Evolutionary conservation across 2,113 vertebrate genomes (phyloP).

Genomic region (Phrynosoma platyrhinos): DNA sequence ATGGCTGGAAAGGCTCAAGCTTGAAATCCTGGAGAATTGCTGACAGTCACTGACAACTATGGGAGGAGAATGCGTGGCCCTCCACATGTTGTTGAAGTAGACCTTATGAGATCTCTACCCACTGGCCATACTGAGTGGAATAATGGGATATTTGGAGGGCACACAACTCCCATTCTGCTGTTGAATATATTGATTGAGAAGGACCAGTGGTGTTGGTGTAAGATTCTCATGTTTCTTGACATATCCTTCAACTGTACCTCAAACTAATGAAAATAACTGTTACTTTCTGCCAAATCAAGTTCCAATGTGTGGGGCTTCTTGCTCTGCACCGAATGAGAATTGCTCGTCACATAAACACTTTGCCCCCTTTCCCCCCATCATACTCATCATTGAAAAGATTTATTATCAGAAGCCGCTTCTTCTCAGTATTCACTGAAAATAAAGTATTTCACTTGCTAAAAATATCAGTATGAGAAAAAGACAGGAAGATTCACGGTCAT

Average conservation of each 20-base stretch:
- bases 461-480: background rate
- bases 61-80: no score
- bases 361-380: background rate
- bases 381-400: background rate
- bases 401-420: background rate
- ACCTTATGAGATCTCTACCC: no score
- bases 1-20: no score
- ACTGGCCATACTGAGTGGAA: background rate
- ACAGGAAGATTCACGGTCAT: background rate
- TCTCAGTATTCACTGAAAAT: background rate
- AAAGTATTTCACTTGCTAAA: background rate
- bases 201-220: background rate
- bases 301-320: background rate
- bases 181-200: background rate
- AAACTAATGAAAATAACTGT: no score
- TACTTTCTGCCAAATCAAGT: background rate
- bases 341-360: background rate
- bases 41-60: no score
- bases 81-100: no score
- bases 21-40: no score
- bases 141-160: background rate
- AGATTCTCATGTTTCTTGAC: background rate
- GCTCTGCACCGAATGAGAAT: background rate
- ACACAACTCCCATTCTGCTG: background rate
- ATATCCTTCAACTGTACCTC: background rate